These are phyloP conservation scores for Loris lydekkerianus DNA, from an alignment of 2,797 vertebrate genomes.

Conservation along the genomic window DNA sequence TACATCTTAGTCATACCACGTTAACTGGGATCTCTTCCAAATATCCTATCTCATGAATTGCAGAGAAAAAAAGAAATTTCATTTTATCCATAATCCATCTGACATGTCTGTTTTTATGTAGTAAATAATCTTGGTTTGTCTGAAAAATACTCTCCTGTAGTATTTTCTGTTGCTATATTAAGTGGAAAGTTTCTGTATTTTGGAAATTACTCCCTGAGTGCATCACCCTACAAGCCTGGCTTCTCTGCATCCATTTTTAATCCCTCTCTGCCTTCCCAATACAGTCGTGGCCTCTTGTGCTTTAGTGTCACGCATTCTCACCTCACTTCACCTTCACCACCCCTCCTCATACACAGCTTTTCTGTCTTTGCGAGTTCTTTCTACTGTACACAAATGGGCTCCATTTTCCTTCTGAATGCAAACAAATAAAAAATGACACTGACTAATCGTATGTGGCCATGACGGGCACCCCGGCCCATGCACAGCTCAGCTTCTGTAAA, in stretches of 20 bases:
- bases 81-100: neutral
- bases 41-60: conserved; percentile 14
- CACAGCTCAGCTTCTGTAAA: neutral
- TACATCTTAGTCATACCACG: neutral
- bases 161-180: neutral
- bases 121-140: neutral
- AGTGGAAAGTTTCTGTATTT: neutral
- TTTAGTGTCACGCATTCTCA: neutral
- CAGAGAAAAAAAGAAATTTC: neutral
- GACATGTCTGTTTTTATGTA: neutral
- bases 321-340: neutral
- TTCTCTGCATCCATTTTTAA: neutral
- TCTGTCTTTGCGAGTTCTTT: neutral
- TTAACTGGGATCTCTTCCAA: neutral
- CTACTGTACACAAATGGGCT: neutral
- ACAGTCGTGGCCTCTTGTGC: accelerated
- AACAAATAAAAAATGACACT: neutral
- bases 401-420: neutral
- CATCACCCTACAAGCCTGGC: neutral
- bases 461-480: neutral
- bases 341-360: too few relatives aligned
- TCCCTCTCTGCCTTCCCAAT: neutral
- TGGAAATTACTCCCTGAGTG: neutral
- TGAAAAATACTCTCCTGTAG: neutral
- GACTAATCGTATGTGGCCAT: neutral